Percentiles rank a stretch among this genome's conserved stretches.
Evolutionary conservation across 1,140 invertebrate genomes (phyloP).

Genomic region (Atopsyche davidsoni): DNA sequence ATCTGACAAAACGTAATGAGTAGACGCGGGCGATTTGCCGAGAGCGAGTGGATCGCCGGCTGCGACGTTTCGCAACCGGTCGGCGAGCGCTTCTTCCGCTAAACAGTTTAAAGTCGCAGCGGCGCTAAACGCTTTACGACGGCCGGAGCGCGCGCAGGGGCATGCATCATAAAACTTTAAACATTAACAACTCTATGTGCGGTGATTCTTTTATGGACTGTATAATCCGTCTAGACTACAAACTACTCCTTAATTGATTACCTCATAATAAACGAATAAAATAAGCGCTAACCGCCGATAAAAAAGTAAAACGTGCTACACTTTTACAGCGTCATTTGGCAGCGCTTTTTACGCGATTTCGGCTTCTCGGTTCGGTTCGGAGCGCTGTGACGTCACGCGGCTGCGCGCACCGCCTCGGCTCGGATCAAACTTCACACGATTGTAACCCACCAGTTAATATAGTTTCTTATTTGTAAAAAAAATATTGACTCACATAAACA

Average conservation of each 20-base stretch:
- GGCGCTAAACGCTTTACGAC: neutral
- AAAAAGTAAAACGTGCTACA: slow-evolving; percentile 26
- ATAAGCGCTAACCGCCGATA: slow-evolving; percentile 27
- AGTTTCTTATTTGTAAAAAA: too few species aligned
- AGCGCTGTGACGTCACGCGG: slow-evolving; percentile 20
- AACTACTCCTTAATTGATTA: slow-evolving; percentile 30
- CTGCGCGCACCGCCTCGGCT: slow-evolving; percentile 26
- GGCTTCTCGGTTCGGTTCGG: slow-evolving; percentile 8
- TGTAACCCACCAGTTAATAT: too few species aligned
- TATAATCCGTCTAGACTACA: slow-evolving; percentile 31
- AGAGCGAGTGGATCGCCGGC: neutral
- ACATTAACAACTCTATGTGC: slow-evolving; percentile 27
- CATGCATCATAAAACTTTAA: slow-evolving; percentile 26
- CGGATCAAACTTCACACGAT: too few species aligned
- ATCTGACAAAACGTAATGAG: neutral
- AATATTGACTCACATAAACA: too few species aligned
- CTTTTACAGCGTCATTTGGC: slow-evolving; percentile 21
- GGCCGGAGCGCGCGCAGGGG: slow-evolving; percentile 5
- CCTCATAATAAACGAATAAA: slow-evolving; percentile 31
- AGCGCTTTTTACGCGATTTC: neutral
- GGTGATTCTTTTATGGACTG: slow-evolving; percentile 31
- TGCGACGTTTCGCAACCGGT: neutral
- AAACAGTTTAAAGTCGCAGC: neutral
- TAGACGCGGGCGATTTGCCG: neutral
- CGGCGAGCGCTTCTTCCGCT: neutral